phyloP scores from a whole-genome alignment of 2,888 invertebrate species.

The Caenorhabditis parvicauda region DNA sequence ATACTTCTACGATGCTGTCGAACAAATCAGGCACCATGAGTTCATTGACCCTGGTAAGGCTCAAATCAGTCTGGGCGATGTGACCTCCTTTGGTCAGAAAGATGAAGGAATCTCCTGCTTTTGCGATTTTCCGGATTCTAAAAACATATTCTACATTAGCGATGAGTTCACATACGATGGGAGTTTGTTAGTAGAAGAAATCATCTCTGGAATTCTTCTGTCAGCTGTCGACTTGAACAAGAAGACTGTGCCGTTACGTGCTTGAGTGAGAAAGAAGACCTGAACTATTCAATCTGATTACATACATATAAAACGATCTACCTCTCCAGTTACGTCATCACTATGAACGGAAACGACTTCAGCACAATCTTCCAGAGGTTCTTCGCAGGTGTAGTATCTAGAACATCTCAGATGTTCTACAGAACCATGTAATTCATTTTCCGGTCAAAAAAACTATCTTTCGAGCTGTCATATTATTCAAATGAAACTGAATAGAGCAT shows the following conservation, averaged over 20 bases:
- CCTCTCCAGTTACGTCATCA: slow-evolving; percentile 38
- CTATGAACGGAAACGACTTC: slow-evolving; percentile 53
- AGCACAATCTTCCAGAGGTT: slow-evolving; percentile 44
- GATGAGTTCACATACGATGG: slow-evolving; percentile 11
- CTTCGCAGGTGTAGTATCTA: slow-evolving; percentile 46
- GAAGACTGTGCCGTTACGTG: slow-evolving; percentile 25
- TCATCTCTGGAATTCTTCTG: slow-evolving; percentile 9
- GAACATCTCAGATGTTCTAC: slow-evolving; percentile 1
- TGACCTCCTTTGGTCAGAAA: slow-evolving; percentile 49
- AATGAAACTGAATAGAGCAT: too few species aligned
- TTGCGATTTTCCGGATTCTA: slow-evolving; percentile 47
- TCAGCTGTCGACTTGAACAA: slow-evolving; percentile 34
- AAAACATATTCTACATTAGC: slow-evolving; percentile 2
- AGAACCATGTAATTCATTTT: too few species aligned
- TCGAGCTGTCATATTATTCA: too few species aligned
- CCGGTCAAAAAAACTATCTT: too few species aligned
- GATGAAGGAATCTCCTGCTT: slow-evolving; percentile 46
- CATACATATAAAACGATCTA: slow-evolving; percentile 2
- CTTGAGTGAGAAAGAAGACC: slow-evolving; percentile 25
- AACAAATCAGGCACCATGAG: slow-evolving; percentile 13
- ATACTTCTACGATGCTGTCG: slow-evolving; percentile 20
- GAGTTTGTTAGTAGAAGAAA: slow-evolving; percentile 14
- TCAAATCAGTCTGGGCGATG: slow-evolving; percentile 47
- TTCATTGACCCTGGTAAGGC: slow-evolving; percentile 15
- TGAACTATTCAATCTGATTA: background rate